Conservation (phyloP, 2,888 invertebrate species). For the Megastigmus dorsalis region DNA sequence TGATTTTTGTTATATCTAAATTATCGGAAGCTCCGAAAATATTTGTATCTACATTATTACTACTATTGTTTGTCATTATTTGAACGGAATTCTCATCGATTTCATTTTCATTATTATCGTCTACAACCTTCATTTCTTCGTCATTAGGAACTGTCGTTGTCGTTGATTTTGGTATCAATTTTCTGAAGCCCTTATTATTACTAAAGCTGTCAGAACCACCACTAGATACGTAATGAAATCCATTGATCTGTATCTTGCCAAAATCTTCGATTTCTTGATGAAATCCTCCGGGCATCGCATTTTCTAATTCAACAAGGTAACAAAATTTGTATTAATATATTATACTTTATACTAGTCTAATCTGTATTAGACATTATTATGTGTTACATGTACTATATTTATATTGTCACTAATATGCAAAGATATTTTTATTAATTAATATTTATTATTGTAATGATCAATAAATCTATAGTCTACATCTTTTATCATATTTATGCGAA, state of each 20-base stretch:
- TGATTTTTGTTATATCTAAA: conserved; percentile 66
- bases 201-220: conserved; percentile 59
- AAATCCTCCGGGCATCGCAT: conserved; percentile 54
- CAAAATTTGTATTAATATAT: neutral
- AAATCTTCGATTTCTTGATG: conserved; percentile 45
- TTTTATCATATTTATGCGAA: neutral
- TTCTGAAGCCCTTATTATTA: conserved; percentile 63
- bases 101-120: conserved; percentile 13
- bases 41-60: conserved; percentile 57
- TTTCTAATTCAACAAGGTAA: conserved; percentile 48
- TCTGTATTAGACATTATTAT: too few species aligned
- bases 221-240: conserved; percentile 52
- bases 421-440: neutral
- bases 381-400: neutral
- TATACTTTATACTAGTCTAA: too few species aligned
- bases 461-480: neutral
- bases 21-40: conserved; percentile 68
- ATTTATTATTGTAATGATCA: neutral
- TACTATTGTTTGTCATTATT: conserved; percentile 64
- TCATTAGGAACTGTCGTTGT: conserved; percentile 47
- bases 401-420: neutral
- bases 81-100: conserved; percentile 62
- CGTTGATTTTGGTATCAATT: conserved; percentile 61
- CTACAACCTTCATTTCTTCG: conserved; percentile 23
- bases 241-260: conserved; percentile 43